Evolutionary conservation across 1,140 invertebrate species (phyloP), one percentile per base, ranked within the genome.

Genomic region (Pseudomyrmex pallidus): DNA sequence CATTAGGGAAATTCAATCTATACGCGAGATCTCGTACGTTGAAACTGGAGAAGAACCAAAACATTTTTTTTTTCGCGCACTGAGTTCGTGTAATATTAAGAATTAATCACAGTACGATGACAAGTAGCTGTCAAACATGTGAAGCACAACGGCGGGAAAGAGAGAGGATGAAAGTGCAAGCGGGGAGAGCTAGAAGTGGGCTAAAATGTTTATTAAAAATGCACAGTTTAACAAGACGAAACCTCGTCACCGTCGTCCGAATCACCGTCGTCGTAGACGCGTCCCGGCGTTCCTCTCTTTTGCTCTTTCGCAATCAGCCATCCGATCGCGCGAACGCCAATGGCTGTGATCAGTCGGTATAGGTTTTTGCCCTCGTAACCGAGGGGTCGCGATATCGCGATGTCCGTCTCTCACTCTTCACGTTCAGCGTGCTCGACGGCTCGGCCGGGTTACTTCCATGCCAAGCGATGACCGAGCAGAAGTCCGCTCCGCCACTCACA

Each of bases 151-250:
- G 61, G 77, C 15, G 10, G 7, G 50, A 54, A 73, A 83, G 62
- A 35, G 35, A 35, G 35, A 35, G 35, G 7, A 35, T 5, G 78
- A 82, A 74, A 80, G 73, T 72, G n/a, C 20, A 2, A 72, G 22
- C 52, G 46, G 2, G 2, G 7, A 17, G 13, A 2, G 46, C 22
- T n/a, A 0, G 35, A 12, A 35, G 35, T 48, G 85, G 84, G 61
- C 61, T 63, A 72, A 70, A 90, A 83, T 78, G 85, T 90, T 90
- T 90, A 85, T 90, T 91, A 85, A 35, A 35, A 35, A 90, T 72
- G n/a, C 35, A 13, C 13, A 13, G n/a, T 54, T 44, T 13, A 59
- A 35, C 54, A 12, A 50, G 52, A 48, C 9, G 17, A 12, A 44
- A 35, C 46, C 52, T n/a, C 13, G 35, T 25, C 25, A n/a, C 9